A percentile compares a stretch with the other conserved stretches of the same genome.
phyloP scores from a whole-genome alignment of 2,113 vertebrate species.

The Pygoscelis antarcticus region DNA sequence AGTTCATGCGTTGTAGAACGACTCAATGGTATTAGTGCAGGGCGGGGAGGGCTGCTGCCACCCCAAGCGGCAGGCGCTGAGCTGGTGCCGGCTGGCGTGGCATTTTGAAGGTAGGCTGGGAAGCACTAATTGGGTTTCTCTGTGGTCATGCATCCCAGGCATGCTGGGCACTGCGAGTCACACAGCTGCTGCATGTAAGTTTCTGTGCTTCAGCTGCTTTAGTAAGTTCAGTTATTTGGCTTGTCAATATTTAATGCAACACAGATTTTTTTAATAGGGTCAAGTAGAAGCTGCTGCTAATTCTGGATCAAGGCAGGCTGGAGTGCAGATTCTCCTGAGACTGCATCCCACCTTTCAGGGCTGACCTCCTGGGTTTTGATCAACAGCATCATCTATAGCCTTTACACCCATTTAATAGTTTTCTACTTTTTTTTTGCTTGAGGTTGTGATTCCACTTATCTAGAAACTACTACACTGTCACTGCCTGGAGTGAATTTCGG shows the following conservation, averaged over 20 bases:
- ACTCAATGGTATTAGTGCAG: neutral
- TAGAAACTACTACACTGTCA: neutral
- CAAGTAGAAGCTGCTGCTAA: neutral
- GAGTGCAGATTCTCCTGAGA: neutral
- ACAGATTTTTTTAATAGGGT: neutral
- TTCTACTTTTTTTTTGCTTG: neutral
- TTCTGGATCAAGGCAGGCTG: neutral
- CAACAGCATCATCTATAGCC: neutral
- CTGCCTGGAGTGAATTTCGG: neutral
- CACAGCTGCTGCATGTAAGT: fast-evolving
- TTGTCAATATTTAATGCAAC: neutral
- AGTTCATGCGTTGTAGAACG: fast-evolving
- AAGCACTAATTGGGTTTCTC: neutral
- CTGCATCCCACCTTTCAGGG: fast-evolving
- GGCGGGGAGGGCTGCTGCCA: neutral
- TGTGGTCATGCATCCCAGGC: fast-evolving
- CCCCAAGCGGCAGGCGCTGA: fast-evolving
- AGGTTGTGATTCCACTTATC: neutral
- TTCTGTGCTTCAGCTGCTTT: neutral
- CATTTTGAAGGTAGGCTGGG: neutral
- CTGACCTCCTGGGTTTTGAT: neutral
- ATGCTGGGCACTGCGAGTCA: fast-evolving
- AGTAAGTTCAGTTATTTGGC: neutral
- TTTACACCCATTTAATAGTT: neutral
- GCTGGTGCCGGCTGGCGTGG: fast-evolving